A percentile compares a stretch with the other conserved stretches of the same genome.
Evolutionary conservation across 2,888 invertebrate species (phyloP).

Genomic region (Tillus elongatus): DNA sequence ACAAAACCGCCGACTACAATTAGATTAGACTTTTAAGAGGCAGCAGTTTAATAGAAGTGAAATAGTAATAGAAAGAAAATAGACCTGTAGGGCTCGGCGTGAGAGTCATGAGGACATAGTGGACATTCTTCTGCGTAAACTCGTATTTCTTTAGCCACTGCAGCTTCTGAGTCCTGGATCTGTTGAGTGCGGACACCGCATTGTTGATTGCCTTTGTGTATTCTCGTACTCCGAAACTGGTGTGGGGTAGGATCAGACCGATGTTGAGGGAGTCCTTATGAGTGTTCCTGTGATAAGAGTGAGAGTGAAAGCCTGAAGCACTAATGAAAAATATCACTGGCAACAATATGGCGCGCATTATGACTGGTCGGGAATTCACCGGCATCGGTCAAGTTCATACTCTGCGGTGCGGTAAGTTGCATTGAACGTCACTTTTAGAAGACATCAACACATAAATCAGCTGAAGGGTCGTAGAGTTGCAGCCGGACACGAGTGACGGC

Average conservation of each 20-base stretch:
- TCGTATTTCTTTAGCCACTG: conserved; percentile 55
- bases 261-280: conserved; percentile 41
- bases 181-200: conserved; percentile 51
- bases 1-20: too few relatives aligned
- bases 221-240: conserved; percentile 55
- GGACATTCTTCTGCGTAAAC: conserved; percentile 54
- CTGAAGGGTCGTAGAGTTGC: conserved; percentile 18
- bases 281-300: conserved; percentile 21
- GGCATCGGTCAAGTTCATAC: too few relatives aligned
- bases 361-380: too few relatives aligned
- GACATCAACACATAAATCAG: neutral
- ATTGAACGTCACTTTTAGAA: neutral
- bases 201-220: conserved; percentile 57
- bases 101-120: conserved; percentile 57
- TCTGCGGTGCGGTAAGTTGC: too few relatives aligned
- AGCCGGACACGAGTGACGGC: conserved; percentile 25
- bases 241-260: conserved; percentile 53
- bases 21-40: too few relatives aligned
- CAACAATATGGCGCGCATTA: conserved; percentile 27
- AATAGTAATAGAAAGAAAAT: too few relatives aligned
- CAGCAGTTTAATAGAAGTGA: too few relatives aligned
- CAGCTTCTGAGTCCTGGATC: conserved; percentile 48
- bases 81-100: conserved; percentile 72
- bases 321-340: conserved; percentile 22
- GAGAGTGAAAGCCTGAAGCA: conserved; percentile 25